Evolutionary conservation across 2,888 invertebrate species (phyloP).

Genomic region (Torymus tubicola): DNA sequence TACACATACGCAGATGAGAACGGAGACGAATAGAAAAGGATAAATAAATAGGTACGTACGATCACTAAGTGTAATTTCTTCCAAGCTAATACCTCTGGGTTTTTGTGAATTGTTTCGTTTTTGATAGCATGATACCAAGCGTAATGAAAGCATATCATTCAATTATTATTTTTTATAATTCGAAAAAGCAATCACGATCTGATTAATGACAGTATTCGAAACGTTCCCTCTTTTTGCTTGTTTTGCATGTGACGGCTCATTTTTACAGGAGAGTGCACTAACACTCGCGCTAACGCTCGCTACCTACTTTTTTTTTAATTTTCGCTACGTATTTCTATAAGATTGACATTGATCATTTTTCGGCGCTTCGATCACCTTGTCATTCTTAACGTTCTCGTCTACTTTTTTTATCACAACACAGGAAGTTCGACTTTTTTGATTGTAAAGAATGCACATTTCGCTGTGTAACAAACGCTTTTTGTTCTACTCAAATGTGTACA

Average conservation of each 20-base stretch:
- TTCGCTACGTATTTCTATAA: slow-evolving; percentile 40
- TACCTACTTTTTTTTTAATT: slow-evolving; percentile 51
- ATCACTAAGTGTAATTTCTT: slow-evolving; percentile 33
- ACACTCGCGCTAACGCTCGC: slow-evolving; percentile 39
- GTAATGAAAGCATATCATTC: slow-evolving; percentile 60
- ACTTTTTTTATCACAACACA: slow-evolving; percentile 59
- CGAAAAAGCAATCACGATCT: slow-evolving; percentile 59
- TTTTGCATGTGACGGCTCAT: slow-evolving; percentile 38
- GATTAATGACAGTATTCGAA: slow-evolving; percentile 24
- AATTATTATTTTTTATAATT: slow-evolving; percentile 23
- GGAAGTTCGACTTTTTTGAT: slow-evolving; percentile 56
- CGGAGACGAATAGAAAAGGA: slow-evolving; percentile 29
- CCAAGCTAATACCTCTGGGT: slow-evolving; percentile 29
- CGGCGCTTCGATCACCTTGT: slow-evolving; percentile 59
- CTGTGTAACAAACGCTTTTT: slow-evolving; percentile 49
- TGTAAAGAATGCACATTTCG: slow-evolving; percentile 48
- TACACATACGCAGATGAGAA: slow-evolving; percentile 46
- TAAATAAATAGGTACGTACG: slow-evolving; percentile 50
- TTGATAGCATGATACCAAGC: slow-evolving; percentile 62
- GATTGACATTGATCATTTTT: slow-evolving; percentile 58
- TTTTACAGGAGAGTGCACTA: slow-evolving; percentile 40
- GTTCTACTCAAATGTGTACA: slow-evolving; percentile 49
- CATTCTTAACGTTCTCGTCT: slow-evolving; percentile 52
- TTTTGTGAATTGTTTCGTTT: slow-evolving; percentile 42
- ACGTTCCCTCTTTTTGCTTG: slow-evolving; percentile 8